Evolutionary conservation across 2,113 vertebrate species (phyloP), one percentile per base, ranked within the genome.

Genomic region (Lasiurus cinereus): DNA sequence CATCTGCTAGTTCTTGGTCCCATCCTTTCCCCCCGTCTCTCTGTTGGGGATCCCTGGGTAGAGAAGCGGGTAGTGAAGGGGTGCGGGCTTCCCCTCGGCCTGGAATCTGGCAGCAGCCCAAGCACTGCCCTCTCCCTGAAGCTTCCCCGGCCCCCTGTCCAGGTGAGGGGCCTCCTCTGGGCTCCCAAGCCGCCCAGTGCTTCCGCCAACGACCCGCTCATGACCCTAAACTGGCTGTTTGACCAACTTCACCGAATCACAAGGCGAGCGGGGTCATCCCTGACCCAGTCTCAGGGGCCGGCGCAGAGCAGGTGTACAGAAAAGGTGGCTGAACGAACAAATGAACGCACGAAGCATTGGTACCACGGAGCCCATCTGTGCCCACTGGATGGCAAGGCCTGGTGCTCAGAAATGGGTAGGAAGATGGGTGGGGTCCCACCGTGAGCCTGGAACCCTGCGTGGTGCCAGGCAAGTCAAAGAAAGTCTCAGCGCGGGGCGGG

Each of bases 141-240:
- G 22, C 31, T 46, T 24, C 16, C 46, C 59, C 18, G 48, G 31
- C 12, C 14, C 54, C 27, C 13, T 27, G 54, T 48, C 33, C 66
- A 70, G 59, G 13, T 5, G 36, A 80, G 31, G 56, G 19, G 67
- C 72, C 72, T 67, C 79, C 78, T 73, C 54, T 15, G 33, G 31
- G 74, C 78, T 67, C 39, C 77, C 50, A 66, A 31, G 33, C 14
- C 9, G 31, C 66, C 66, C 29, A 0, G 1, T 0, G 18, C 27
- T 22, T n/a, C 43, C 69, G 3, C 31, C 7, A 15, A 13, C 33
- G 1, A 33, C 0, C 0, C 9, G 21, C 64, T 24, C 8, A 62
- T 14, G 62, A 77, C 70, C 43, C 6, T 39, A 7, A 5, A n/a
- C 15, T 3, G 12, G 59, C 76, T 62, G 16, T n/a, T 5, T 15